Conservation (phyloP, 92 coral and sea anemone species). For the Palythoa caribaeorum region DNA sequence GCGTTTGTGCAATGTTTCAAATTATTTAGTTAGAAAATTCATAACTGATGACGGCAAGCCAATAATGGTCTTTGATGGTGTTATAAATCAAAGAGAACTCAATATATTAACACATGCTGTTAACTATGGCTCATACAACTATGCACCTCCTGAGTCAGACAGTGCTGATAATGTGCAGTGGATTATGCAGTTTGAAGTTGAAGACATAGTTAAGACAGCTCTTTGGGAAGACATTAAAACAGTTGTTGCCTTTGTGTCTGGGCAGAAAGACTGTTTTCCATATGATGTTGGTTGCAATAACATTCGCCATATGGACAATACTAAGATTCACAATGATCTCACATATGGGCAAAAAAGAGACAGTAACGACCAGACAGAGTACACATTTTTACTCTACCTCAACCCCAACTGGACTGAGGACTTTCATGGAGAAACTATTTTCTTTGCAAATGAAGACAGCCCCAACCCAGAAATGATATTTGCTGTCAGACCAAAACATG, state of each 20-base stretch:
- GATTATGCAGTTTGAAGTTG: constrained; percentile 80
- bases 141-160: constrained; percentile 62
- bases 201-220: constrained; percentile 60
- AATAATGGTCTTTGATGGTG: constrained; percentile 73
- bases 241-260: constrained; percentile 61
- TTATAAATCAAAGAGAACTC: constrained; percentile 57
- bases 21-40: constrained; percentile 69
- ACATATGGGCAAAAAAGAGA: constrained; percentile 14
- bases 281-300: constrained; percentile 87
- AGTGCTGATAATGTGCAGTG: constrained; percentile 87
- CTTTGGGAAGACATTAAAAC: constrained; percentile 71
- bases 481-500: constrained; percentile 88
- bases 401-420: constrained; percentile 87
- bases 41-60: constrained; percentile 66
- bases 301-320: constrained; percentile 71
- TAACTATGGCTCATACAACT: constrained; percentile 62
- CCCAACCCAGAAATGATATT: constrained; percentile 68
- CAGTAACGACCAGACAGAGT: constrained; percentile 62
- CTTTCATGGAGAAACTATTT: constrained; percentile 87
- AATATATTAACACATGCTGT: constrained; percentile 58
- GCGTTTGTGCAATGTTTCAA: constrained; percentile 37
- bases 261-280: constrained; percentile 72
- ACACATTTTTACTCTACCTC: constrained; percentile 78
- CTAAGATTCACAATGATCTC: constrained; percentile 82
- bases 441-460: constrained; percentile 62